Evolutionary conservation across 2,888 invertebrate genomes (phyloP), one percentile per base, ranked within the genome.

Genomic region (Magallana nippona): DNA sequence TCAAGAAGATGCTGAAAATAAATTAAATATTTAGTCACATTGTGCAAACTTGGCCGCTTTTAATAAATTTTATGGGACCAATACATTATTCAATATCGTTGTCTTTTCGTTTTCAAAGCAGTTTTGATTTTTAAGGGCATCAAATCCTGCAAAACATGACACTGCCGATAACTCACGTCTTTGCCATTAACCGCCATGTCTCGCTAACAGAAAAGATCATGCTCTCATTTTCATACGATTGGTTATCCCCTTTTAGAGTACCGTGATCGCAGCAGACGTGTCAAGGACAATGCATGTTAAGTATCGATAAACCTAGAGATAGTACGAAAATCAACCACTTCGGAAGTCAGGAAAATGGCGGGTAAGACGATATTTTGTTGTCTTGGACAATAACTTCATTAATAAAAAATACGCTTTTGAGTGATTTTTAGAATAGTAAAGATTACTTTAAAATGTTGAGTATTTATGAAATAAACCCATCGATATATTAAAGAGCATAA

Each of bases 1-100:
- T 87, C 87, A 56, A 82, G 44, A 71, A n/a, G 55, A 27, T 71
- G 44, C 82, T 82, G 82, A 17, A 82, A 82, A 55, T 27, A 77
- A 55, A 82, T 19, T 17, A 27, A 71, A 19, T 19, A n/a, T 79
- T 11, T 11, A 56, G 44, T 78, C n/a, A 78, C n/a, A 17, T 8
- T n/a, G 15, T 10, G 17, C 11, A 10, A 11, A 55, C 55, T 15
- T 56, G 0, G 55, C 8, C 10, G 55, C 1, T 78, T 78, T 78
- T 44, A 78, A n/a, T 19, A 17, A 44, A 17, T 15, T 1, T 27
- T n/a, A 44, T 78, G 44, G 17, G 11, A 10, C 19, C 55, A 22
- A 32, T 11, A 27, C 22, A 27, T 27, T 13, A 71, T 71, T 27
- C 13, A 22, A 71, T 3, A 71, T 27, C 27, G 15, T 11, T 27